Conservation (phyloP, 2,113 vertebrate genomes). For the Pungitius pungitius region DNA sequence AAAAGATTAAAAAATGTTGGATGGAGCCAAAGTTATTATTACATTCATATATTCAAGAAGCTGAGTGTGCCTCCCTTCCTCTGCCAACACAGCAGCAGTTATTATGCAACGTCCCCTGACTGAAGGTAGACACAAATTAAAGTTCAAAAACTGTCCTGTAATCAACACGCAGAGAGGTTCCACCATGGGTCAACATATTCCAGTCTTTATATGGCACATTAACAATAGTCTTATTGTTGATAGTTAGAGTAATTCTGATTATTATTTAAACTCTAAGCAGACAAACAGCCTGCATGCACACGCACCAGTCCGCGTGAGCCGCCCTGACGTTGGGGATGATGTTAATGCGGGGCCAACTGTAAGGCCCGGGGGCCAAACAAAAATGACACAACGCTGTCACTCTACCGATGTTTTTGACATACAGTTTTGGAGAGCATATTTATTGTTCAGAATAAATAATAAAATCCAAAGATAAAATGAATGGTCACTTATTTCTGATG, state of each 20-base stretch:
- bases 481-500: conserved; percentile 20
- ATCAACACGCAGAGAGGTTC: neutral
- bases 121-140: conserved; percentile 5
- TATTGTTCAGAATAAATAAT: neutral
- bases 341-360: conserved; percentile 10
- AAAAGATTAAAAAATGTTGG: neutral
- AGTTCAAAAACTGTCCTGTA: neutral
- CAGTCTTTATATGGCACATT: neutral
- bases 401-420: neutral
- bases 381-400: neutral
- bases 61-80: neutral
- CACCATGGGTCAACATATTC: neutral
- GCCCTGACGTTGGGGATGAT: conserved; percentile 2
- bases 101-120: conserved; percentile 6
- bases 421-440: neutral
- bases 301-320: neutral
- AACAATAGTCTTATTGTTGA: neutral
- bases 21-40: neutral
- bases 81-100: conserved; percentile 9
- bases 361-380: conserved; percentile 27
- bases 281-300: neutral
- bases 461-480: conserved; percentile 25
- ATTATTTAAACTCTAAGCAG: neutral
- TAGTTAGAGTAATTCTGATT: neutral
- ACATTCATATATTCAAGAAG: neutral